phyloP scores from a whole-genome alignment of 2,797 vertebrate species.

The Syngnathus acus region DNA sequence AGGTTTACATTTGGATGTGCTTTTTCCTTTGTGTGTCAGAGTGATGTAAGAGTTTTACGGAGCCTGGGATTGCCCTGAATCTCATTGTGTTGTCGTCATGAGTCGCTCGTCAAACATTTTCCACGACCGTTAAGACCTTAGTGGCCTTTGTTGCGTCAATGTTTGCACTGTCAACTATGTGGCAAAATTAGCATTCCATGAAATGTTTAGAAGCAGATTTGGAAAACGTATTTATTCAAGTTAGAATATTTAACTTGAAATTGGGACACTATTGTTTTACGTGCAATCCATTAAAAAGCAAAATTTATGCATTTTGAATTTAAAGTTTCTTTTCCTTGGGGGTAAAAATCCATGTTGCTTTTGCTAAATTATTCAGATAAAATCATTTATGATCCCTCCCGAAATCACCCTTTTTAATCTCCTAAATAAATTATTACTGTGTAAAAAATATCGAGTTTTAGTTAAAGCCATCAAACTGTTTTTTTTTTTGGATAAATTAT shows the following conservation, averaged over 20 bases:
- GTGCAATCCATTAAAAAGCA: neutral
- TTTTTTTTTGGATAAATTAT: neutral
- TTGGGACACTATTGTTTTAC: neutral
- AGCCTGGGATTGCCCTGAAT: constrained; percentile 46
- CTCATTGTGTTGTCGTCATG: constrained; percentile 33
- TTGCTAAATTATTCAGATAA: too few species aligned
- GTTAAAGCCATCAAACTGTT: too few species aligned
- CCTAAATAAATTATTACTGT: neutral
- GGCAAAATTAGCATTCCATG: neutral
- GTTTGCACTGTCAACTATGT: neutral
- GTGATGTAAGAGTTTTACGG: constrained; percentile 46
- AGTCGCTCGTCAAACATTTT: constrained; percentile 17
- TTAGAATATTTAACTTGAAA: neutral
- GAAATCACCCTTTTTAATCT: too few species aligned
- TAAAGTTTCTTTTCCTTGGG: neutral
- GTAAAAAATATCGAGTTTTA: neutral
- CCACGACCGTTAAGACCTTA: constrained; percentile 5
- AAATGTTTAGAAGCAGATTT: neutral
- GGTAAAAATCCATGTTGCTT: neutral
- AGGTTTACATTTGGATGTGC: neutral
- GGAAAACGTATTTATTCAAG: neutral
- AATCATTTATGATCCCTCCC: too few species aligned
- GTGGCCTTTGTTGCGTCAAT: neutral
- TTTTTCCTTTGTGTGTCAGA: constrained; percentile 23
- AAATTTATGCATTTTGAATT: neutral